Evolutionary conservation across 2,113 vertebrate genomes (phyloP), one percentile per base, ranked within the genome.

Genomic region (Columba janthina): DNA sequence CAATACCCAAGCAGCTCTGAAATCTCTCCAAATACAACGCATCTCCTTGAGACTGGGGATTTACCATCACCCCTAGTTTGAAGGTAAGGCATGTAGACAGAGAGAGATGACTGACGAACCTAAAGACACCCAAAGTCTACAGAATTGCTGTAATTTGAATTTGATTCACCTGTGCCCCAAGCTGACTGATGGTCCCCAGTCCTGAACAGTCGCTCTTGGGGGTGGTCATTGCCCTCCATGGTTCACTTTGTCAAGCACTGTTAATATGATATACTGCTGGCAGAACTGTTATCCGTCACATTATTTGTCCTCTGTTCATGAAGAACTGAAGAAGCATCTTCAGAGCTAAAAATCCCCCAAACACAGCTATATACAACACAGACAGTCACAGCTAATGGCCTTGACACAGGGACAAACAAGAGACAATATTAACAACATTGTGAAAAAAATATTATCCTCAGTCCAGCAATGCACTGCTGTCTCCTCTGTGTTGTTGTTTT

Each of bases 221-320:
- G 31, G 24, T 46, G 11, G 26, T 18, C 31, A 4, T 53, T 69
- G 34, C 9, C 16, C 58, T 81, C 19, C 3, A 1, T 0, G 0
- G 15, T 46, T 90, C 78, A 40, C 26, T 73, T 61, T 0, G 1
- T 44, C 70, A 66, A 22, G 48, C 8, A 31, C 36, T 64, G 34
- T 44, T 92, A 38, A 53, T 66, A 34, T 36, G 32, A 53, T 62
- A 34, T 42, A 24, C 19, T 70, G 26, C 51, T 84, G 60, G 73
- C 48, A 72, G 50, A 76, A 67, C n/a, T 42, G 15, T 76, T 65
- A 85, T 44, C 51, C 56, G 64, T 74, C 58, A 19, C 16, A 26
- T 71, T 40, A 31, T 66, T 62, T 60, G 38, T 54, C 26, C 5
- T 77, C 48, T 77, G 40, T 54, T 86, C 57, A 50, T 7, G 15